phyloP scores from a whole-genome alignment of 2,888 invertebrate species.

The Mythimna pallens region DNA sequence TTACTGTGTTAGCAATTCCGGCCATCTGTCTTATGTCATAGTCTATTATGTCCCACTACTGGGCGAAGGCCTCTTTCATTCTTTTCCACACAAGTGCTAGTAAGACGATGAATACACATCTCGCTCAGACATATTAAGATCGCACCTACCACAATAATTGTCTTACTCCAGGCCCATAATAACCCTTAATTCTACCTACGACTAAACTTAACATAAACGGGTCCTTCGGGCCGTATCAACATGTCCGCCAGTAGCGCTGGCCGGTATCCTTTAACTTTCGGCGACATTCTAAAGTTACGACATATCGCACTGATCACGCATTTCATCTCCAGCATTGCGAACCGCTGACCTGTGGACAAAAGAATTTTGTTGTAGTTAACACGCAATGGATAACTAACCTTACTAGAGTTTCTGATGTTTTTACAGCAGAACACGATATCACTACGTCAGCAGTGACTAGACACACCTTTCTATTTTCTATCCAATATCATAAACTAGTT shows the following conservation, averaged over 20 bases:
- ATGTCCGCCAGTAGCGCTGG: constrained; percentile 85
- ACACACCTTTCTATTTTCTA: not conserved
- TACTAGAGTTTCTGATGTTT: not conserved
- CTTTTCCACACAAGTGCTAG: no score
- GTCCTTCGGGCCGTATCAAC: constrained; percentile 83
- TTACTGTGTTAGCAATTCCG: no score
- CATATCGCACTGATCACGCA: constrained; percentile 89
- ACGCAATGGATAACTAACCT: not conserved
- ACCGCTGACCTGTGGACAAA: constrained; percentile 90
- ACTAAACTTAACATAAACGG: constrained; percentile 77
- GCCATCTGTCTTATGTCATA: no score
- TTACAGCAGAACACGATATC: not conserved
- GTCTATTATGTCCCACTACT: no score
- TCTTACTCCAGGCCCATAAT: no score
- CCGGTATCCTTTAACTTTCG: constrained; percentile 82
- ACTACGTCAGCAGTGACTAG: not conserved
- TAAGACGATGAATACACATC: no score
- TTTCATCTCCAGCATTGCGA: constrained; percentile 92
- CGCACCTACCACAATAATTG: no score
- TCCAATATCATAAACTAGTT: no score
- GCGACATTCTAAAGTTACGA: constrained; percentile 87
- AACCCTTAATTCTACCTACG: constrained; percentile 53
- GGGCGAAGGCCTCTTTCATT: no score
- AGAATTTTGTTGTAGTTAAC: not conserved
- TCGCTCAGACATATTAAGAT: no score